Base-by-base conservation (phyloP, 2,113 vertebrate genomes). In the Leptobrachium ailaonicum region DNA sequence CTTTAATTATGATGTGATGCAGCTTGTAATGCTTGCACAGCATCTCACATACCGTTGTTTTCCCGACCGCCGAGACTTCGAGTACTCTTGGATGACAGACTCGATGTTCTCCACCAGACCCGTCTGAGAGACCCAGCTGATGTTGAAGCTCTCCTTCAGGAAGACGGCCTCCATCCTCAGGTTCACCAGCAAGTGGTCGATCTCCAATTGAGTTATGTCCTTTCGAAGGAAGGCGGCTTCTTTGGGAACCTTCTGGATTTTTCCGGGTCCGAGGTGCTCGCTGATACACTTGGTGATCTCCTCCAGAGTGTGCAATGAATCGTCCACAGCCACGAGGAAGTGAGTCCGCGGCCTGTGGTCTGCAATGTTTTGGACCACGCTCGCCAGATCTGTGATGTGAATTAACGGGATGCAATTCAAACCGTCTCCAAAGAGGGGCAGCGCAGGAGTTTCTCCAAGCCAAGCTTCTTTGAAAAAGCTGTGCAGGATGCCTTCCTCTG, bases 391-490 rank as follows among this genome's bases (percentile, higher is more conserved):
- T 50, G 72, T 84, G 83, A 99, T 73, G 71, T 99, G 96, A 89
- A 99, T 96, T 0, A 89, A 89, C 43, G 98, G 98, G 76, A 98
- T 50, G 7, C 93, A 40, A 84, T 98, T 99, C 2, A 67, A 85
- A 73, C 96, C 97, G 0, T 94, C 88, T 85, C 95, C 97, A 90
- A 95, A 99, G 54, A 96, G 85, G 2, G 95, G 92, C 72, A 96
- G 82, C 14, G 82, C 82, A 2, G 86, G 73, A 13, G 86, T 83
- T 12, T 93, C 88, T 14, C 96, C 95, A 83, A 95, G 81, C 97
- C 98, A 99, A 1, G 94, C 90, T 6, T 90, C 72, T 94, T 96
- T 99, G 84, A 99, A 99, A 85, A 96, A 95, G 68, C 85, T 88
- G 83, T 98, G 96, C 41, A 98, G 92, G 70, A 94, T 44, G n/a